Base-by-base conservation (phyloP, 2,113 vertebrate species). In the Carollia perspicillata region DNA sequence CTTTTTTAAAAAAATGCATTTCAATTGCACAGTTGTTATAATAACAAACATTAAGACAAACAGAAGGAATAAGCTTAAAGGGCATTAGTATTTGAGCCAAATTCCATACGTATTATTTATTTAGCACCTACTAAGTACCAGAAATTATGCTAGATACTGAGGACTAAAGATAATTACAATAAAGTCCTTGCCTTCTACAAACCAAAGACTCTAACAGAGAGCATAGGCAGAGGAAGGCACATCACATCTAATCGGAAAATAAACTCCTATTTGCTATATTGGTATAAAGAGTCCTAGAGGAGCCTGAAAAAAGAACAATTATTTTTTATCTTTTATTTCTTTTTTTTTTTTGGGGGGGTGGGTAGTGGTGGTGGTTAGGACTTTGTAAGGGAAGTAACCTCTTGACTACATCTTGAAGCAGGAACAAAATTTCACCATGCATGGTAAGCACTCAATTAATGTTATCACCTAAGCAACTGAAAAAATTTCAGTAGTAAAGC, bases 251-350 rank as follows among this genome's bases (percentile, higher is more conserved):
- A 75, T 49, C 1, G 5, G 85, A 93, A 95, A 95, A 85, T 37
- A 84, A 85, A 96, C 44, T 26, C 14, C 0, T 28, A 77, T 85
- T 14, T 93, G n/a, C 78, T 66, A 26, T 72, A 78, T 20, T 81
- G 28, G 28, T 35, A 80, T 37, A 66, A 78, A 8, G 74, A 93
- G 7, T 28, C 87, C 11, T 78, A 35, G 28, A 88, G 53, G 77
- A 90, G 84, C 1, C 63, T 14, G 68, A 92, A 90, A 71, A 63
- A 78, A 85, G 20, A 94, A 49, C 44, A 20, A 23, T 26, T 84
- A 74, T 60, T 87, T 96, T 51, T 86, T 79, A 66, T 88, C 60
- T 83, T 95, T 80, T 55, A 12, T 81, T 93, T 90, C 37, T 93
- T 96, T 83, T 65, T 81, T 93, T 90, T n/a, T 93, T 96, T 83